Evolutionary conservation across 2,113 vertebrate species (phyloP), one percentile per base, ranked within the genome.

Genomic region (Cervus canadensis): DNA sequence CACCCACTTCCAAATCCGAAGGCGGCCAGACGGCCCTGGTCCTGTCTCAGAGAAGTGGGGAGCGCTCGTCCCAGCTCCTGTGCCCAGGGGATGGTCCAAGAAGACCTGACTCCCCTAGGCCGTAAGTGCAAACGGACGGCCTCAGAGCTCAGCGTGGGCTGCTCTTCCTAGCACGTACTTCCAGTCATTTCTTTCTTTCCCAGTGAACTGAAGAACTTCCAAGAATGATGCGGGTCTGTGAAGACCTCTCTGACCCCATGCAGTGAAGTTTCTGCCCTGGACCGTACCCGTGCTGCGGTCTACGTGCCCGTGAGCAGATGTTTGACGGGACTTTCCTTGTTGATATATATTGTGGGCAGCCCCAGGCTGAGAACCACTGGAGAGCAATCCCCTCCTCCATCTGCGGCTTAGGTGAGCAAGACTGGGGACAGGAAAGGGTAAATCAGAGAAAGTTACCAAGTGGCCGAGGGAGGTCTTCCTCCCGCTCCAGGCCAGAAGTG

Each of bases 121-220:
- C 26, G 0, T 21, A 0, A 0, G 7, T 12, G 30, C 87, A 82
- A 78, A 85, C 48, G 4, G n/a, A 4, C 26, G 21, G 13, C 60
- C 57, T 74, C 2, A 12, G 88, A 89, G 57, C 23, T 52, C 30
- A 30, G 4, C 1, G 6, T 3, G 19, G 36, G 11, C 71, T 48
- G 6, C 28, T 89, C 36, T 67, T 54, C 50, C 76, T 26, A 52
- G 54, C 23, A 26, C 10, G 36, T 8, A 52, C 16, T 96, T 52
- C 64, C 62, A 12, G 57, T 33, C 59, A n/a, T 40, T 59, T 94
- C 43, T 33, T 54, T 95, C 43, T 90, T 87, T 48, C 78, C 67
- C 48, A 25, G 9, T 28, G 30, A 85, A 88, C 28, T 14, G 54
- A 92, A 95, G 40, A 86, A 30, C 9, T 78, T 89, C 26, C 45